Evolutionary conservation across 2,888 invertebrate genomes (phyloP).

Genomic region (Serripes groenlandicus): DNA sequence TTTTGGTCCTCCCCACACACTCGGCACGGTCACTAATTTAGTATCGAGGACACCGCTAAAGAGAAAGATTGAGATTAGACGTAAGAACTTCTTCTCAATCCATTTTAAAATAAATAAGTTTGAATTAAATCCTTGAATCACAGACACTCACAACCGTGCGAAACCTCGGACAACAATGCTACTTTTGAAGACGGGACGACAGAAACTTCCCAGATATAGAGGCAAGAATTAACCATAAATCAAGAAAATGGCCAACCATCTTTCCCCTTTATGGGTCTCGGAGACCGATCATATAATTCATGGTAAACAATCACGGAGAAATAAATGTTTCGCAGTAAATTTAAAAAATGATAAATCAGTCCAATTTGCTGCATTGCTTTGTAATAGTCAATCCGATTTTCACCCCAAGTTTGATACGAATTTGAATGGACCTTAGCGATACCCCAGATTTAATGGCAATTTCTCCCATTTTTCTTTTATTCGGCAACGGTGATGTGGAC

Average conservation of each 20-base stretch:
- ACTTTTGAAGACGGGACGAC: not conserved
- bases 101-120: too few relatives aligned
- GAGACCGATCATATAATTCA: conserved; percentile 56
- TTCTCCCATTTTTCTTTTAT: conserved; percentile 43
- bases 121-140: too few relatives aligned
- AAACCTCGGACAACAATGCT: not conserved
- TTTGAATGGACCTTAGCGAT: conserved; percentile 29
- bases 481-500: conserved; percentile 30
- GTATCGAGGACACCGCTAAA: too few relatives aligned
- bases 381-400: conserved; percentile 29
- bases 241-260: conserved; percentile 65
- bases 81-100: too few relatives aligned
- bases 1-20: too few relatives aligned
- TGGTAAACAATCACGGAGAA: conserved; percentile 62
- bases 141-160: not conserved
- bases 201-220: conserved; percentile 29
- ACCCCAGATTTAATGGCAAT: conserved; percentile 46
- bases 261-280: conserved; percentile 59
- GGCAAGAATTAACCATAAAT: conserved; percentile 59
- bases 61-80: too few relatives aligned
- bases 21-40: too few relatives aligned
- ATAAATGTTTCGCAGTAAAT: conserved; percentile 67
- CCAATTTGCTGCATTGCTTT: conserved; percentile 19
- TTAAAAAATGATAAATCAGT: conserved; percentile 65
- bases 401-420: conserved; percentile 40